Evolutionary conservation across 2,888 invertebrate species (phyloP).

Genomic region (Hoplodrina ambigua): DNA sequence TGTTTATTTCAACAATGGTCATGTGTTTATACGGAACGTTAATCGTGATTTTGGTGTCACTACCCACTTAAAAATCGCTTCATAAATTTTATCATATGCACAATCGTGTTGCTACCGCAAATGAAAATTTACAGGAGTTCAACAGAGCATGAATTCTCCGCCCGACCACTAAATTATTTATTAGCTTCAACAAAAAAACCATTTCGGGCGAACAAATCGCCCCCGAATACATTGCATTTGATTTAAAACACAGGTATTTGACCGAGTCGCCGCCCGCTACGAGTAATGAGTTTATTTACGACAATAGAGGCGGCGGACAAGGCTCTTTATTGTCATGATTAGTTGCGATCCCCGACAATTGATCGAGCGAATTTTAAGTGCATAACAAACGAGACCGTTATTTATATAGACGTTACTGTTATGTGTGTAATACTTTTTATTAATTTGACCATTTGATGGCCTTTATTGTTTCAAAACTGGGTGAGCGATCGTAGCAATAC

Average conservation of each 20-base stretch:
- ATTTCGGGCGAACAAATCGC: slow-evolving; percentile 80
- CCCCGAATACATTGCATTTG: slow-evolving; percentile 77
- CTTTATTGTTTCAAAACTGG: slow-evolving; percentile 70
- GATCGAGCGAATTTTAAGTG: slow-evolving; percentile 73
- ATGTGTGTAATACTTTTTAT: slow-evolving; percentile 72
- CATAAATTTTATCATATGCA: slow-evolving; percentile 68
- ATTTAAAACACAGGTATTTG: slow-evolving; percentile 87
- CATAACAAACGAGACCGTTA: slow-evolving; percentile 74
- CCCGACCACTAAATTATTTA: slow-evolving; percentile 79
- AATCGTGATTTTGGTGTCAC: slow-evolving; percentile 68
- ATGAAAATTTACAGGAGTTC: slow-evolving; percentile 74
- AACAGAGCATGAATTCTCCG: slow-evolving; percentile 74
- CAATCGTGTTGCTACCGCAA: slow-evolving; percentile 63
- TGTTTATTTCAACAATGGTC: slow-evolving; percentile 62
- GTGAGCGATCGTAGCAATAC: slow-evolving; percentile 74
- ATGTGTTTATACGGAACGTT: slow-evolving; percentile 69
- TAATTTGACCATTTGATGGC: slow-evolving; percentile 73
- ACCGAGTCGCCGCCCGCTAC: slow-evolving; percentile 77
- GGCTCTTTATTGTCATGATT: slow-evolving; percentile 78
- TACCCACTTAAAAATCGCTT: slow-evolving; percentile 68
- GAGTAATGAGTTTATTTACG: slow-evolving; percentile 82
- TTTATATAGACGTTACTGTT: slow-evolving; percentile 72
- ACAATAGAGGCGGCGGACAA: slow-evolving; percentile 71
- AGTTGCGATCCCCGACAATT: slow-evolving; percentile 76
- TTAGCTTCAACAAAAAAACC: slow-evolving; percentile 79